Conservation (phyloP, 2,113 vertebrate genomes). For the Aptenodytes forsteri region DNA sequence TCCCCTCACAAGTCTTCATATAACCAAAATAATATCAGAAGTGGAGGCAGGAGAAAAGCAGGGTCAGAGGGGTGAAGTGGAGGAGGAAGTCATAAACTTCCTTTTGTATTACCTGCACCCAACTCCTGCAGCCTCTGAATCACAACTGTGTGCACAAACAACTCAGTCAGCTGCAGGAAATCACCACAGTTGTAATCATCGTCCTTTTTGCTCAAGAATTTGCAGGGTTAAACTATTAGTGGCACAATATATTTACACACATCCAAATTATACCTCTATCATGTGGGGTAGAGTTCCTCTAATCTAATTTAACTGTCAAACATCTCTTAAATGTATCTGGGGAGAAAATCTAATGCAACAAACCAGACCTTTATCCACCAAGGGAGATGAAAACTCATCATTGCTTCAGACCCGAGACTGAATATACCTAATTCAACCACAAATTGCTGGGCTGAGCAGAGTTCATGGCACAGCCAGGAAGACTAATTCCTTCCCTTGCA, state of each 20-base stretch:
- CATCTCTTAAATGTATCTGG: not conserved
- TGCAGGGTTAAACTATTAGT: not conserved
- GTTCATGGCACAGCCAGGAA: not conserved
- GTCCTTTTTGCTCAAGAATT: not conserved
- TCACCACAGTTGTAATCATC: not conserved
- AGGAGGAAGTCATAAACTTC: conserved; percentile 12
- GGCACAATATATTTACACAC: not conserved
- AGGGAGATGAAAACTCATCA: not conserved
- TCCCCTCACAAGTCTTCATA: not conserved
- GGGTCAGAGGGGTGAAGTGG: not conserved
- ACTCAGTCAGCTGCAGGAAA: not conserved
- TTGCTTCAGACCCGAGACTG: not conserved
- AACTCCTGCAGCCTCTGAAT: conserved; percentile 35
- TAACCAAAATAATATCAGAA: conserved; percentile 9
- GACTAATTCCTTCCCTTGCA: conserved; percentile 1
- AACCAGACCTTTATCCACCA: not conserved
- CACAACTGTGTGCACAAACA: conserved; percentile 4
- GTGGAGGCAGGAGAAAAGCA: not conserved
- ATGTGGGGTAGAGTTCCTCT: not conserved
- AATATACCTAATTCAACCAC: conserved; percentile 23
- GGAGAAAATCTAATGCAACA: not conserved
- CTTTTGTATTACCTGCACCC: not conserved
- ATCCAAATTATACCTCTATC: not conserved
- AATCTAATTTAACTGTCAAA: not conserved
- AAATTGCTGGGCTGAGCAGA: conserved; percentile 15